A percentile compares a stretch with the other conserved stretches of the same genome.
These are phyloP conservation scores for Larimichthys crocea DNA, from an alignment of 2,113 vertebrate species.

Conservation along the genomic window DNA sequence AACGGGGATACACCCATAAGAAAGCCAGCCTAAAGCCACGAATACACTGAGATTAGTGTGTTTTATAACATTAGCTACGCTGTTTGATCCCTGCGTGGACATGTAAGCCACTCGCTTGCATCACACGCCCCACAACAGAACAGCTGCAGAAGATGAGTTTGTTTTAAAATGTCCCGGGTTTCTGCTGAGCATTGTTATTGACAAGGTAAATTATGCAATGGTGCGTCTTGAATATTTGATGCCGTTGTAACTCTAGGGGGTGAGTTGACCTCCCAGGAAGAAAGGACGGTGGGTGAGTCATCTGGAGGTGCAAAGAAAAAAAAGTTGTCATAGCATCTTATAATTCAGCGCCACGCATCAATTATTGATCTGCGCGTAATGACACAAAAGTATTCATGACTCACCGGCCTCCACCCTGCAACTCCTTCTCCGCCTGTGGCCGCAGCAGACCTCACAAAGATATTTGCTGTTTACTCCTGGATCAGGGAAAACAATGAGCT, in stretches of 20 bases:
- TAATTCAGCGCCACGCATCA: slow-evolving; percentile 45
- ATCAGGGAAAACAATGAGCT: slow-evolving; percentile 65
- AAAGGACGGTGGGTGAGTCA: slow-evolving; percentile 55
- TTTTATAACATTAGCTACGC: slow-evolving; percentile 34
- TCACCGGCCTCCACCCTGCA: slow-evolving; percentile 23
- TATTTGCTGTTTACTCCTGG: slow-evolving; percentile 61
- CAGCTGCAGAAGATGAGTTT: slow-evolving; percentile 32
- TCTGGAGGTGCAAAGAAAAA: slow-evolving; percentile 32
- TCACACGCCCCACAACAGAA: slow-evolving; percentile 2
- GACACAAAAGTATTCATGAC: slow-evolving; percentile 45
- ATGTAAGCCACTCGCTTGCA: slow-evolving; percentile 22
- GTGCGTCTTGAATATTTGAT: slow-evolving; percentile 82
- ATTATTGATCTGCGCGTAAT: slow-evolving; percentile 54
- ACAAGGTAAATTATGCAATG: slow-evolving; percentile 83
- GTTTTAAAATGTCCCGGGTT: slow-evolving; percentile 39
- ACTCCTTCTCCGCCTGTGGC: neutral
- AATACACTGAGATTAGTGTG: slow-evolving; percentile 38
- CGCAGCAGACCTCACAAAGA: slow-evolving; percentile 18
- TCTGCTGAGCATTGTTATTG: slow-evolving; percentile 59
- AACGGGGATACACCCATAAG: slow-evolving; percentile 51
- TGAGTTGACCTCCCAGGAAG: slow-evolving; percentile 45
- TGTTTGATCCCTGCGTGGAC: slow-evolving; percentile 39
- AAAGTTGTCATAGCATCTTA: slow-evolving; percentile 33
- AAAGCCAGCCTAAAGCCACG: slow-evolving; percentile 2
- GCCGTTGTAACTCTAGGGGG: slow-evolving; percentile 76